These are phyloP conservation scores for Drosophila aff. DNA, from an alignment of 1,140 invertebrate species.

Conservation along the genomic window DNA sequence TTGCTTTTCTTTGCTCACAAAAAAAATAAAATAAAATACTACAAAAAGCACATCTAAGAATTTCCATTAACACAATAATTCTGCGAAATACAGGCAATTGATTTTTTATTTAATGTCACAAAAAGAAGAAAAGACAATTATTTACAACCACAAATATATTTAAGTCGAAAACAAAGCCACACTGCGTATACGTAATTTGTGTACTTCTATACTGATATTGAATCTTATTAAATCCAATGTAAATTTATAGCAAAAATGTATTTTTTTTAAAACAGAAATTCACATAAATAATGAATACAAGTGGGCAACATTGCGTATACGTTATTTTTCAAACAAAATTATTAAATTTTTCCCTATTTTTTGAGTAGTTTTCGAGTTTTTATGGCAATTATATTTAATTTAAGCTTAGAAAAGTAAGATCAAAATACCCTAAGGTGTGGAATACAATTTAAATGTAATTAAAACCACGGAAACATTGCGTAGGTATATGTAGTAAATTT, in stretches of 20 bases:
- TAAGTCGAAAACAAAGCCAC: not conserved
- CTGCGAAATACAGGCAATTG: not conserved
- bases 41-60: not conserved
- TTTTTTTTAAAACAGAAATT: not conserved
- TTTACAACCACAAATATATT: too few relatives aligned
- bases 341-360: not conserved
- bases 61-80: conserved; percentile 4
- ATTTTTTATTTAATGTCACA: not conserved
- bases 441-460: not conserved
- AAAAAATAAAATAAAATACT: not conserved
- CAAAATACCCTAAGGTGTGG: not conserved
- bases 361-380: not conserved
- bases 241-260: not conserved
- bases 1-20: not conserved
- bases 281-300: not conserved
- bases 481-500: not conserved
- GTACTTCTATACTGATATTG: not conserved
- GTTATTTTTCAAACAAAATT: not conserved
- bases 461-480: not conserved
- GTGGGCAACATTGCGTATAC: not conserved
- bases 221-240: fast-evolving
- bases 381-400: fast-evolving
- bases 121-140: not conserved
- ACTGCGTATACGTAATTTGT: conserved; percentile 18
- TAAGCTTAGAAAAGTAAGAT: not conserved